phyloP scores from a whole-genome alignment of 2,888 invertebrate genomes.

The Lycocerus yunnanus region DNA sequence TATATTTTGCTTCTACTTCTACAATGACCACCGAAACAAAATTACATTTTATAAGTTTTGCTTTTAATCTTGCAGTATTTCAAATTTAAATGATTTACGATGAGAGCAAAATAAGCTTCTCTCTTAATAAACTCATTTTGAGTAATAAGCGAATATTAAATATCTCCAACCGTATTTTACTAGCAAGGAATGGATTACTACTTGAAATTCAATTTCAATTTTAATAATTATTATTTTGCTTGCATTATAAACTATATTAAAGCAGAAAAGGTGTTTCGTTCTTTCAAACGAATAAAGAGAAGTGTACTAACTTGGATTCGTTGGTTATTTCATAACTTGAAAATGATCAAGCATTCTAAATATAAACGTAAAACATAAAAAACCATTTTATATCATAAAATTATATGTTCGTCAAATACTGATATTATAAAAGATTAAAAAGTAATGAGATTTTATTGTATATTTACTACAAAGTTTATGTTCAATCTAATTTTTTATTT shows the following conservation, averaged over 20 bases:
- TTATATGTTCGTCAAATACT: background rate
- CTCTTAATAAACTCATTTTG: conserved; percentile 31
- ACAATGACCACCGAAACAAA: conserved; percentile 17
- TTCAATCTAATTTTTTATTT: background rate
- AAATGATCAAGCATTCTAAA: background rate
- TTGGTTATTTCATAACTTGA: background rate
- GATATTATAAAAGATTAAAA: background rate
- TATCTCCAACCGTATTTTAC: background rate
- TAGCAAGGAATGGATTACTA: background rate
- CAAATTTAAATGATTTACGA: conserved; percentile 27
- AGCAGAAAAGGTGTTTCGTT: background rate
- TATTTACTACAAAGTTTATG: background rate
- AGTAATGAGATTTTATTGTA: background rate
- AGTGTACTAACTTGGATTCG: background rate
- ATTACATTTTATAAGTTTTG: conserved; percentile 22
- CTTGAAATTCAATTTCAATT: background rate
- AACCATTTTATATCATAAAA: background rate
- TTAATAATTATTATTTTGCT: background rate
- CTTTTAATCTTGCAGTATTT: conserved; percentile 17
- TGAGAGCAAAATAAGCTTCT: conserved; percentile 14
- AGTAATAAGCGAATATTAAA: conserved; percentile 8
- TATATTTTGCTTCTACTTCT: background rate
- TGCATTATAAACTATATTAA: no score
- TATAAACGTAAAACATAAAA: background rate
- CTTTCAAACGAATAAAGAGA: background rate